phyloP scores from a whole-genome alignment of 2,888 invertebrate genomes.

The Euzophera pinguis region DNA sequence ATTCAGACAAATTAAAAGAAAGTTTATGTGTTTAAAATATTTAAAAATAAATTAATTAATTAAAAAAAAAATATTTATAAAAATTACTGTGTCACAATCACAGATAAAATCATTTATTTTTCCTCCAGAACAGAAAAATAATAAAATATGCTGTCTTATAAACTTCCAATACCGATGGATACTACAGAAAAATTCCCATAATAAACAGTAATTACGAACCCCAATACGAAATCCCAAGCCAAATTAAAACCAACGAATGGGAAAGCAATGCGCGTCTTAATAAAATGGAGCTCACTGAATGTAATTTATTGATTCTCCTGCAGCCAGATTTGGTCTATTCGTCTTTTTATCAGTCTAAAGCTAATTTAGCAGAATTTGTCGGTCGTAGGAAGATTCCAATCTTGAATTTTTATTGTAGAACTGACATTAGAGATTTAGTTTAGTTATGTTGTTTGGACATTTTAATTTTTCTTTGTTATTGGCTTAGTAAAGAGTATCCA shows the following conservation, averaged over 20 bases:
- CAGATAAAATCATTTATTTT: no score
- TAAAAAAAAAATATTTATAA: no score
- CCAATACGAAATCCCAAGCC: slow-evolving; percentile 13
- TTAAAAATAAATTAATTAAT: no score
- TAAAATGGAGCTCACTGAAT: slow-evolving; percentile 31
- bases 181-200: background rate
- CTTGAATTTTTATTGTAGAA: background rate
- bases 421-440: background rate
- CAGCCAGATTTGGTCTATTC: slow-evolving; percentile 15
- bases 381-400: background rate
- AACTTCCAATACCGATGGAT: no score
- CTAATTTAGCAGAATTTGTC: slow-evolving; percentile 33
- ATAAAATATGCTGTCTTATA: no score
- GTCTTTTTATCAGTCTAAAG: slow-evolving; percentile 26
- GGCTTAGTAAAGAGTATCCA: no score
- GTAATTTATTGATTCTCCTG: slow-evolving; percentile 32
- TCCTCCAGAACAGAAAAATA: no score
- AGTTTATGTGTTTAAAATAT: no score
- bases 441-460: no score
- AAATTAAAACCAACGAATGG: slow-evolving; percentile 10
- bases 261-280: slow-evolving; percentile 19
- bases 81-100: no score
- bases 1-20: no score
- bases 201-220: slow-evolving; percentile 7
- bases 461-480: no score